These are phyloP conservation scores for Platycnemis pennipes DNA, from an alignment of 2,888 invertebrate genomes.

Conservation along the genomic window DNA sequence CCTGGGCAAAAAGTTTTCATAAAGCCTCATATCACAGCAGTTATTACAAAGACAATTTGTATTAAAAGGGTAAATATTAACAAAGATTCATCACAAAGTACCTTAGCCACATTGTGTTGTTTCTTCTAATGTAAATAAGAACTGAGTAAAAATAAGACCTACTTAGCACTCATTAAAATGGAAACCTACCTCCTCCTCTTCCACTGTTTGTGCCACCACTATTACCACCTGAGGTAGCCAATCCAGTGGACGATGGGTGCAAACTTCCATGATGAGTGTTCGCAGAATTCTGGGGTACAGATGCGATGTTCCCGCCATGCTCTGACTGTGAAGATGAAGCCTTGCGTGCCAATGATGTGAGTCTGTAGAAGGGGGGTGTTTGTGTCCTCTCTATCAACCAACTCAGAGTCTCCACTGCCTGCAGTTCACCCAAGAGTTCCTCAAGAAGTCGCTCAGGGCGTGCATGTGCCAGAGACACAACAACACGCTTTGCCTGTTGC, in stretches of 20 bases:
- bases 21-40: too few species aligned
- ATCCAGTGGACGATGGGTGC: slow-evolving; percentile 71
- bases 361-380: slow-evolving; percentile 98
- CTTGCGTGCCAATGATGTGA: slow-evolving; percentile 92
- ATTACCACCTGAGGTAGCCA: slow-evolving; percentile 78
- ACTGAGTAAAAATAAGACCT: too few species aligned
- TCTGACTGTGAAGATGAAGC: slow-evolving; percentile 90
- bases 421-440: slow-evolving; percentile 98
- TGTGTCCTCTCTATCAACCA: slow-evolving; percentile 98
- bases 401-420: slow-evolving; percentile 97
- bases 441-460: slow-evolving; percentile 95
- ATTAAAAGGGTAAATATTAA: too few species aligned
- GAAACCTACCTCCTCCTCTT: slow-evolving; percentile 5
- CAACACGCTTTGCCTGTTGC: slow-evolving; percentile 94
- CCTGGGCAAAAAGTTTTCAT: too few species aligned
- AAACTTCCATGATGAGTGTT: slow-evolving; percentile 26
- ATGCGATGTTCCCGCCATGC: slow-evolving; percentile 43
- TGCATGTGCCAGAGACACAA: slow-evolving; percentile 94
- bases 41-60: too few species aligned
- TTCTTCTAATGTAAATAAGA: too few species aligned
- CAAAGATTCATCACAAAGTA: too few species aligned
- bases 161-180: background rate
- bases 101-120: too few species aligned
- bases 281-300: slow-evolving; percentile 1
- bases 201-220: slow-evolving; percentile 77